phyloP scores from a whole-genome alignment of 2,888 invertebrate genomes.

The Gryllus longicercus region DNA sequence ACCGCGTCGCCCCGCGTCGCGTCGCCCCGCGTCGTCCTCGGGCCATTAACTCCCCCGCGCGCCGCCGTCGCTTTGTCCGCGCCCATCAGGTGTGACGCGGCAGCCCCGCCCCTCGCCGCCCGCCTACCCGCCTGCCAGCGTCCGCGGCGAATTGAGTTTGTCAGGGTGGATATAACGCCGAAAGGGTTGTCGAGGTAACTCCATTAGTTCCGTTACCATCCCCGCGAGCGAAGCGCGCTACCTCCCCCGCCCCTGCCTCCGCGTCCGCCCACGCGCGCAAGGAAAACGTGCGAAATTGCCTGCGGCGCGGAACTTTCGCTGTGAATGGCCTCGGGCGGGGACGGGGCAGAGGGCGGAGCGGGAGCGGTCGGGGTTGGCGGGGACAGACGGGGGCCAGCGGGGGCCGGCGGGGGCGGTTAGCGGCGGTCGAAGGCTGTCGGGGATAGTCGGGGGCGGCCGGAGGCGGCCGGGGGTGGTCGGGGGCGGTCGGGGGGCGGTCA shows the following conservation, averaged over 20 bases:
- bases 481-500: no score
- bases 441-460: no score
- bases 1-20: no score
- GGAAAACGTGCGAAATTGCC: background rate
- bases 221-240: no score
- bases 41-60: background rate
- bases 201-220: background rate
- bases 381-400: no score
- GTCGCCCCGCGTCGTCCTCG: background rate
- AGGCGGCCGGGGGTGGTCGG: no score
- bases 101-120: background rate
- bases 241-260: background rate
- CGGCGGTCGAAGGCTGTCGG: no score
- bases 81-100: constrained; percentile 7
- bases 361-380: no score
- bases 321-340: background rate
- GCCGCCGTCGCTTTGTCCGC: background rate
- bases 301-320: background rate
- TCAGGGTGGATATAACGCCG: constrained; percentile 8
- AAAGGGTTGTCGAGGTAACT: constrained; percentile 1
- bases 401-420: no score
- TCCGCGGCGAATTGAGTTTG: background rate
- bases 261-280: background rate
- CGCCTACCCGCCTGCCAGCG: background rate
- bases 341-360: no score